A percentile compares a stretch with the other conserved stretches of the same genome.
phyloP scores from a whole-genome alignment of 2,113 vertebrate genomes.

The Bostrychus sinensis region DNA sequence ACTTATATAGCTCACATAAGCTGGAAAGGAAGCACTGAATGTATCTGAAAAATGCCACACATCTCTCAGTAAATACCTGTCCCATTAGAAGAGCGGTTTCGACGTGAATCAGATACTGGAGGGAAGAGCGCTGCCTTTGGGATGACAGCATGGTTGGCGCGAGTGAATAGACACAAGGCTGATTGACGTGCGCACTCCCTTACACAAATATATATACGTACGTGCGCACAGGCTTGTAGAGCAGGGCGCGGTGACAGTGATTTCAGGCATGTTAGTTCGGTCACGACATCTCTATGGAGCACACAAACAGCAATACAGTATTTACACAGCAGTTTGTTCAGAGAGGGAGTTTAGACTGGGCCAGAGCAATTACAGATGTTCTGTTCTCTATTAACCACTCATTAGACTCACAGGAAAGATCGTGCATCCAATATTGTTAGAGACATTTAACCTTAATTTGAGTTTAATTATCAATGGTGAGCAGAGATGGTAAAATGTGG shows the following conservation, averaged over 20 bases:
- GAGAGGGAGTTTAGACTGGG: neutral
- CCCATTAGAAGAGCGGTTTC: neutral
- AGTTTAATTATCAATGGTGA: neutral
- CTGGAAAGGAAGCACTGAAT: no score
- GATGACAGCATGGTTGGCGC: conserved; percentile 25
- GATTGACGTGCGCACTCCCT: neutral
- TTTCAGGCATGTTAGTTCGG: conserved; percentile 25
- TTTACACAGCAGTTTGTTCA: neutral
- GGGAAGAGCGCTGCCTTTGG: conserved; percentile 12
- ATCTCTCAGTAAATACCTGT: neutral
- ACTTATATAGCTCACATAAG: no score
- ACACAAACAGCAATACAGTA: conserved; percentile 18
- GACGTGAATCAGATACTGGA: no score
- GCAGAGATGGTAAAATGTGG: neutral
- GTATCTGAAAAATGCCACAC: neutral
- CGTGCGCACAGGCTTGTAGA: neutral
- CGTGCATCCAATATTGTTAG: neutral
- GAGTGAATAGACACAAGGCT: conserved; percentile 16
- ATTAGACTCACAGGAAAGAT: neutral
- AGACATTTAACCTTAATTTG: neutral
- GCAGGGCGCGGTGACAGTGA: conserved; percentile 22
- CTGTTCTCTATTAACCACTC: neutral
- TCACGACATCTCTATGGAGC: conserved; percentile 21
- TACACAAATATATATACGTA: conserved; percentile 1
- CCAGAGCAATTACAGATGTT: neutral